Conservation (phyloP, 2,797 vertebrate species). For the Xenops minutus region DNA sequence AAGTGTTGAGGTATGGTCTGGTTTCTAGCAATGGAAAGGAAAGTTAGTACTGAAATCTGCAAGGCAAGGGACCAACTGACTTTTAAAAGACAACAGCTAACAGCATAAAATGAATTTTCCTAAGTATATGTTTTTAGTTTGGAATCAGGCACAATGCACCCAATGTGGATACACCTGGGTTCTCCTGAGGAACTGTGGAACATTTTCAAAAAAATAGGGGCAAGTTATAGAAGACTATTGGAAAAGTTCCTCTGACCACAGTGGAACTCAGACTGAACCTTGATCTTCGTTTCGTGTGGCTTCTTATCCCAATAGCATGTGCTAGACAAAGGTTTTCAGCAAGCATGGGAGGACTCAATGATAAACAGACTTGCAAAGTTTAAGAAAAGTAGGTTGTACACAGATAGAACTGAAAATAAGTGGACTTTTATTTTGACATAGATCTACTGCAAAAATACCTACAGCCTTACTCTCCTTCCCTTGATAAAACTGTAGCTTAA, state of each 20-base stretch:
- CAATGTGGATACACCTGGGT: not conserved
- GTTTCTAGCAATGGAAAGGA: not conserved
- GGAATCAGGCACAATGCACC: not conserved
- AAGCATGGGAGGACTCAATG: fast-evolving
- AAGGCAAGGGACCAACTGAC: not conserved
- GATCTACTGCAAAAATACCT: not conserved
- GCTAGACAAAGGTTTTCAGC: not conserved
- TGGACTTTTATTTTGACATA: not conserved
- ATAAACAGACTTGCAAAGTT: not conserved
- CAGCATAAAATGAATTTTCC: not conserved
- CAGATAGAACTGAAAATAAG: not conserved
- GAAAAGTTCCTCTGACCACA: not conserved
- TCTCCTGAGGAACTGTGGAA: not conserved
- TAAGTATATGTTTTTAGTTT: not conserved
- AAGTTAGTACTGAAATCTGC: not conserved
- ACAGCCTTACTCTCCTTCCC: not conserved
- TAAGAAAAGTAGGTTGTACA: not conserved
- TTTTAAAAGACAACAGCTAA: not conserved
- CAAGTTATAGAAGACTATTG: fast-evolving
- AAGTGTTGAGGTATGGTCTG: not conserved
- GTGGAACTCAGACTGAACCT: not conserved
- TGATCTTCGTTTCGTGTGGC: not conserved
- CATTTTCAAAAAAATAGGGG: not conserved
- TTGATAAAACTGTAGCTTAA: not conserved
- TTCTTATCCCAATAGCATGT: not conserved